Percentiles rank a stretch among this genome's conserved stretches.
These are phyloP conservation scores for Notarius quadriscutis DNA, from an alignment of 2,113 vertebrate species.

Conservation along the genomic window DNA sequence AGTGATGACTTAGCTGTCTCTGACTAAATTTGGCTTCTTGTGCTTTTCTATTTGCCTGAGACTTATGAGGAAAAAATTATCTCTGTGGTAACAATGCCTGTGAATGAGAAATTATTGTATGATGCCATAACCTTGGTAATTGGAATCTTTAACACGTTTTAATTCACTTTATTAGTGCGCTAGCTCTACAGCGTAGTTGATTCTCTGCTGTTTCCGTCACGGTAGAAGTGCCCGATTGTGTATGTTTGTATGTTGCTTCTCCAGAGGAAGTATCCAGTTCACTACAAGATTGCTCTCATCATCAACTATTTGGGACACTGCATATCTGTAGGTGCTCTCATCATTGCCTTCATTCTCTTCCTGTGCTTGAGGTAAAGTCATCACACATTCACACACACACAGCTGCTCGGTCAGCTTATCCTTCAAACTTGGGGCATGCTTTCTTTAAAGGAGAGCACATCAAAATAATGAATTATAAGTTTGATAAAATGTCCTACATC, in stretches of 20 bases:
- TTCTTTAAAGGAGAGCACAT: neutral
- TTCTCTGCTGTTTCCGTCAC: conserved; percentile 27
- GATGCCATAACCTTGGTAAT: neutral
- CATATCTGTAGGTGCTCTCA: conserved; percentile 88
- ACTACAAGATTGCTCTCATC: conserved; percentile 92
- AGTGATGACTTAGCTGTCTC: conserved; percentile 56
- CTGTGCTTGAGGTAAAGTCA: conserved; percentile 89
- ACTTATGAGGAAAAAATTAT: neutral
- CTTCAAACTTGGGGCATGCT: neutral
- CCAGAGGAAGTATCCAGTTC: conserved; percentile 88
- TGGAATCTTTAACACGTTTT: neutral
- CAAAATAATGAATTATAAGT: neutral
- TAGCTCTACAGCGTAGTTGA: neutral
- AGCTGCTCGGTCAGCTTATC: neutral
- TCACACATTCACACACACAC: neutral
- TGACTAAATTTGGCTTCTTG: neutral
- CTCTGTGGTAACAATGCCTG: neutral
- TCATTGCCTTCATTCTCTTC: conserved; percentile 95
- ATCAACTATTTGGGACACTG: conserved; percentile 99
- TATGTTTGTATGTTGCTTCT: conserved; percentile 65
- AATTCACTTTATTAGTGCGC: neutral
- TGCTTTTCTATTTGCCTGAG: neutral
- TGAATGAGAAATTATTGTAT: neutral
- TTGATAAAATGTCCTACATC: neutral
- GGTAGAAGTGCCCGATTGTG: neutral